These are phyloP conservation scores for Donacobius atricapilla DNA, from an alignment of 2,113 vertebrate species.

Conservation along the genomic window DNA sequence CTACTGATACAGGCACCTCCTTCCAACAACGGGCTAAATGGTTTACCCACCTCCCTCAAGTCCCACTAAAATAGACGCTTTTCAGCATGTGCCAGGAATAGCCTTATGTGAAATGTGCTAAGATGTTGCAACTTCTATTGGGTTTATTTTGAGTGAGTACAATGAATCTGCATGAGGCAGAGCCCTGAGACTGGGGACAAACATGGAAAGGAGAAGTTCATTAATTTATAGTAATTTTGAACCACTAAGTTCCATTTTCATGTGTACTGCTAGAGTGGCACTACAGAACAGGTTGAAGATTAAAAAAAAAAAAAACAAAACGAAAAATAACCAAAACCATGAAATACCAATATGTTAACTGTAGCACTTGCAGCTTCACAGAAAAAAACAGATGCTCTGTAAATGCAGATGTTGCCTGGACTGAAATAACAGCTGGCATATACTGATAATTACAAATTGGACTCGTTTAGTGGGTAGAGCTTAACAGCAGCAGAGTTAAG, in stretches of 20 bases:
- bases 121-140: neutral
- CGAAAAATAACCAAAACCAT: neutral
- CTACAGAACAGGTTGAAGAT: neutral
- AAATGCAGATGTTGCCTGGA: slow-evolving; percentile 6
- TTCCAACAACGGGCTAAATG: neutral
- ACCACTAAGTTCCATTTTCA: neutral
- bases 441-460: neutral
- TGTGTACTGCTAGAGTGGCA: neutral
- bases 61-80: neutral
- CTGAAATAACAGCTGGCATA: neutral
- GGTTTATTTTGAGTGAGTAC: neutral
- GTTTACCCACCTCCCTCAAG: neutral
- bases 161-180: neutral
- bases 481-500: neutral
- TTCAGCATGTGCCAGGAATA: neutral
- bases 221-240: neutral
- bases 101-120: neutral
- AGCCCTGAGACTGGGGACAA: neutral
- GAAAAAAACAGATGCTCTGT: neutral
- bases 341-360: neutral
- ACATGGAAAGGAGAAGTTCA: neutral
- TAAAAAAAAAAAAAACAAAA: too few relatives aligned
- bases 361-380: neutral
- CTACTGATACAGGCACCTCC: neutral
- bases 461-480: neutral